phyloP scores from a whole-genome alignment of 1,140 invertebrate genomes.

The Metopolophium dirhodum region DNA sequence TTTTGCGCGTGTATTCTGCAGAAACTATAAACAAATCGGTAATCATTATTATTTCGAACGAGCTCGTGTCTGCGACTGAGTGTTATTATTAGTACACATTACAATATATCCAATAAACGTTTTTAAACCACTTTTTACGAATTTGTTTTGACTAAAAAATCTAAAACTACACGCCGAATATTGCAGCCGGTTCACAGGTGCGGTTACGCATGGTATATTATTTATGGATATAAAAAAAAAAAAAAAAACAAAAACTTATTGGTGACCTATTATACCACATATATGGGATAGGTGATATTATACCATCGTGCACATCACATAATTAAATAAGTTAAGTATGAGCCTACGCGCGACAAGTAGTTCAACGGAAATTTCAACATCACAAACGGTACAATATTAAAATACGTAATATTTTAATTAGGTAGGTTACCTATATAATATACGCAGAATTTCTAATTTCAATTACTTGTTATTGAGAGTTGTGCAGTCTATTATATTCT shows the following conservation, averaged over 20 bases:
- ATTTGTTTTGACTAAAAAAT: constrained; percentile 41
- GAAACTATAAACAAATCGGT: background rate
- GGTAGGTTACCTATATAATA: too few relatives aligned
- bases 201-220: background rate
- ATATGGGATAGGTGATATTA: background rate
- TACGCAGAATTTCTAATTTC: background rate
- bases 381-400: background rate
- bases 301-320: background rate
- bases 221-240: background rate
- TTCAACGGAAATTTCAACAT: background rate
- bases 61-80: background rate
- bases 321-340: background rate
- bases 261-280: background rate
- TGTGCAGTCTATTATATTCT: too few relatives aligned
- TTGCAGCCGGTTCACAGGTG: background rate
- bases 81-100: background rate
- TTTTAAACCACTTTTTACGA: background rate
- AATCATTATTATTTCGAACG: constrained; percentile 21
- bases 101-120: background rate
- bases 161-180: background rate
- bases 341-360: background rate
- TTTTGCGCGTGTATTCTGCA: background rate
- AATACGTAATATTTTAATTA: background rate
- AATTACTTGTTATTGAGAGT: background rate
- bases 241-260: background rate